phyloP scores from a whole-genome alignment of 2,797 vertebrate genomes.

The Oophaga sylvatica region DNA sequence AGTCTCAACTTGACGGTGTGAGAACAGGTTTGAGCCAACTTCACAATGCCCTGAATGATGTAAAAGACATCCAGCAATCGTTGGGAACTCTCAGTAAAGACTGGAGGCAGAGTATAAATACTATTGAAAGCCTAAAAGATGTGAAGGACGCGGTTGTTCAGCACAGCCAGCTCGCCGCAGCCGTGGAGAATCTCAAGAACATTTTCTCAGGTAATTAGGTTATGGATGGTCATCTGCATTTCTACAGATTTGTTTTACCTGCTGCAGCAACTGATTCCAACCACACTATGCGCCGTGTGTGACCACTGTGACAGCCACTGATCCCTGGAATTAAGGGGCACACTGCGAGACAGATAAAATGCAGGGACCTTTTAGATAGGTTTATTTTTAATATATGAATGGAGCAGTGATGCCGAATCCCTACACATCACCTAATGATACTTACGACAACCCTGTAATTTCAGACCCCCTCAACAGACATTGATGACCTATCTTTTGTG shows the following conservation, averaged over 20 bases:
- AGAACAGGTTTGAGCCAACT: conserved; percentile 94
- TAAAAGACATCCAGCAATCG: conserved; percentile 91
- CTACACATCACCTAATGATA: no score
- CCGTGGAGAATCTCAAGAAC: conserved; percentile 98
- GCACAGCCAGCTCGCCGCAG: conserved; percentile 95
- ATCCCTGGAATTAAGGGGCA: not conserved
- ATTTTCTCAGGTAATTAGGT: conserved; percentile 87
- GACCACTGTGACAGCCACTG: not conserved
- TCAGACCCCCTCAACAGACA: no score
- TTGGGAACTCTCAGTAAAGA: conserved; percentile 92
- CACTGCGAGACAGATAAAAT: no score
- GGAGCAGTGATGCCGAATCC: no score
- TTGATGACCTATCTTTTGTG: no score
- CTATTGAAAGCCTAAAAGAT: conserved; percentile 92
- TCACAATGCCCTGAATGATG: conserved; percentile 90
- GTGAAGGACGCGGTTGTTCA: conserved; percentile 97
- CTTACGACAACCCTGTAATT: no score
- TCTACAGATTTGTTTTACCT: not conserved
- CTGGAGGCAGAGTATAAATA: conserved; percentile 97
- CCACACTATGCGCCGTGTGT: not conserved
- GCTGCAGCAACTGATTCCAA: not conserved
- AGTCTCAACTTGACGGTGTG: conserved; percentile 96
- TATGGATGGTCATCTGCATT: not conserved
- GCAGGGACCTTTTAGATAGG: no score
- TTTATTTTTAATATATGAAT: no score